phyloP scores from a whole-genome alignment of 2,113 vertebrate species.

The Grallaria varia region DNA sequence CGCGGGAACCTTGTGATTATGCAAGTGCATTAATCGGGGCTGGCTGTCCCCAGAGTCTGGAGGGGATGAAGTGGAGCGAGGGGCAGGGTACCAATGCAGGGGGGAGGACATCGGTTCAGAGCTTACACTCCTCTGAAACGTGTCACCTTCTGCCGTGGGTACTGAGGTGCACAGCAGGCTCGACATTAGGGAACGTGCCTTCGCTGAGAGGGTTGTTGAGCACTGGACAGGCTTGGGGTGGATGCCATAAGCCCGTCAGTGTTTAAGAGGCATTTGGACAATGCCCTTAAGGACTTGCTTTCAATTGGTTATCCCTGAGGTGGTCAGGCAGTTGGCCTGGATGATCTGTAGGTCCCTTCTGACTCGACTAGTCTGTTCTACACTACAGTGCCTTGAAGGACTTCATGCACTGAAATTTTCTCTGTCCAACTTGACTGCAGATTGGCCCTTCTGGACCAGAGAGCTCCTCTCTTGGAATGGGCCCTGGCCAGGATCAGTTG shows the following conservation, averaged over 20 bases:
- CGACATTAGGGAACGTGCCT: neutral
- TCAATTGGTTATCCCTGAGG: neutral
- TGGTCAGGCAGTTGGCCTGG: neutral
- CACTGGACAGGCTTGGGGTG: neutral
- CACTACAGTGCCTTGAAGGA: neutral
- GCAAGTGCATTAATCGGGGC: neutral
- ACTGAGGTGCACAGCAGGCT: neutral
- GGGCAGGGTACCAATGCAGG: neutral
- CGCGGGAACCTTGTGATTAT: neutral
- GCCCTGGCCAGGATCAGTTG: neutral
- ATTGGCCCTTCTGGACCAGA: neutral
- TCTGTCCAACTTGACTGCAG: neutral
- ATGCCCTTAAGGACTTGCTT: neutral
- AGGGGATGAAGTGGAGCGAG: neutral
- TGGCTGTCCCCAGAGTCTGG: neutral
- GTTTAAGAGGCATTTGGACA: neutral
- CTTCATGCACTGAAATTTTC: neutral
- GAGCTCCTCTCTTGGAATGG: rapidly evolving
- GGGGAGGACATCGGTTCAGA: rapidly evolving
- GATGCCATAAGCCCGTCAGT: neutral
- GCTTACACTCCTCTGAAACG: neutral
- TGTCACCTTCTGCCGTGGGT: neutral
- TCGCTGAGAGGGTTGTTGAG: neutral
- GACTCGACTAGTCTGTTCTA: neutral
- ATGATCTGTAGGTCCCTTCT: neutral